Base-by-base conservation (phyloP, 2,797 vertebrate species). In the Urosaurus nigricauda region DNA sequence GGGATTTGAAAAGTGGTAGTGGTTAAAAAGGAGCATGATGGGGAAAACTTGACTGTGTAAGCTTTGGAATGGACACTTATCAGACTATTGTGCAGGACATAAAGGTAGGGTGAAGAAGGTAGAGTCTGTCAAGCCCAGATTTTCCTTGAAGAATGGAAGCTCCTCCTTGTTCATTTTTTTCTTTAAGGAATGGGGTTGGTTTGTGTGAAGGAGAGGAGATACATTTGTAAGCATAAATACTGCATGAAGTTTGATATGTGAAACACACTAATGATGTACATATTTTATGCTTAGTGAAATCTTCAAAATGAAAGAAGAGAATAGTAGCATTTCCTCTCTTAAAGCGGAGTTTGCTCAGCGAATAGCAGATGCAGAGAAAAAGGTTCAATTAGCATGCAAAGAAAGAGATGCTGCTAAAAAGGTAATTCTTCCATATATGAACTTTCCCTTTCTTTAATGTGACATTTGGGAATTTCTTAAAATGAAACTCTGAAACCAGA, bases 301-400 rank as follows among this genome's bases (percentile, higher is more conserved):
- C 96, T 97, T 98, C 43, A 97, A 97, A 94, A 97, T 99, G 92
- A 98, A 98, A 96, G 98, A 99, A 95, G 99, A 99, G 96, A 99
- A 97, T 96, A 98, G 96, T 92, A 98, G 97, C 53, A 98, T 99
- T 94, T 98, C 98, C 90, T 98, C 98, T 92, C 97, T 99, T 40
- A 98, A 98, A 94, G 98, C 99, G 35, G 99, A 99, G 93, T 99
- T 99, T 96, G 98, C 99, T 37, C 98, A 99, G 93, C 98, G 99
- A 88, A 99, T 99, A 89, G 99, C 98, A 3, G 99, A 99, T 91
- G 95, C 98, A 43, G 99, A 99, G 94, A 98, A 98, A 95, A 99
- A 98, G 94, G 98, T 98, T 90, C 99, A 99, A 58, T 91, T 99
- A 37, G 98, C 99, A 87, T 99, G 98, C 96, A 99, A 99, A 95